Evolutionary conservation across 2,113 vertebrate species (phyloP).

Genomic region (Panthera uncia): DNA sequence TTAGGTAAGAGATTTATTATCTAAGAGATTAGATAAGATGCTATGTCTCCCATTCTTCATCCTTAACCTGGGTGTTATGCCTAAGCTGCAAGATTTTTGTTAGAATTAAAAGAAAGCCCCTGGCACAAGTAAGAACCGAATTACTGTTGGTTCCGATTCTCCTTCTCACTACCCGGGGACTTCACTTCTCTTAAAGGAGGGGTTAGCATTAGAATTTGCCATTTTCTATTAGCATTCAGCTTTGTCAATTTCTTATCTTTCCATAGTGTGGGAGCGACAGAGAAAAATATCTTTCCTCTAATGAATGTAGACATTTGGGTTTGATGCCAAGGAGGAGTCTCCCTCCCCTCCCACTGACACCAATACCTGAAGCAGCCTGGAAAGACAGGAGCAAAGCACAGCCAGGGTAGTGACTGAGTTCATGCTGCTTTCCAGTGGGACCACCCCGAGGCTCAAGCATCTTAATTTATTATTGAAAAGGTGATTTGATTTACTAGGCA

Average conservation of each 20-base stretch:
- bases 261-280: not conserved
- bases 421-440: not conserved
- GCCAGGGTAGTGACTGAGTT: not conserved
- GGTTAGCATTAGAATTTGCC: not conserved
- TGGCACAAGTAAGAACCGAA: not conserved
- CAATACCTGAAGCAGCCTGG: not conserved
- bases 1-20: not conserved
- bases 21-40: not conserved
- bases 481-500: slow-evolving; percentile 43
- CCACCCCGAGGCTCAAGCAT: not conserved
- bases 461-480: slow-evolving; percentile 42
- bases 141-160: not conserved
- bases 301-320: not conserved
- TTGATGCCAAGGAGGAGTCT: not conserved
- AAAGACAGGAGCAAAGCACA: not conserved
- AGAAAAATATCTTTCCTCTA: not conserved
- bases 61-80: not conserved
- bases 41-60: not conserved
- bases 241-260: not conserved
- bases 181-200: not conserved
- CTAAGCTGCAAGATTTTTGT: not conserved
- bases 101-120: not conserved
- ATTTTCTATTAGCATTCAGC: not conserved
- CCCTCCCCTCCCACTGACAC: not conserved
- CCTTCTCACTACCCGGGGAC: not conserved